These are phyloP conservation scores for Cheirogaleus major DNA, from an alignment of 2,797 vertebrate species.

Conservation along the genomic window DNA sequence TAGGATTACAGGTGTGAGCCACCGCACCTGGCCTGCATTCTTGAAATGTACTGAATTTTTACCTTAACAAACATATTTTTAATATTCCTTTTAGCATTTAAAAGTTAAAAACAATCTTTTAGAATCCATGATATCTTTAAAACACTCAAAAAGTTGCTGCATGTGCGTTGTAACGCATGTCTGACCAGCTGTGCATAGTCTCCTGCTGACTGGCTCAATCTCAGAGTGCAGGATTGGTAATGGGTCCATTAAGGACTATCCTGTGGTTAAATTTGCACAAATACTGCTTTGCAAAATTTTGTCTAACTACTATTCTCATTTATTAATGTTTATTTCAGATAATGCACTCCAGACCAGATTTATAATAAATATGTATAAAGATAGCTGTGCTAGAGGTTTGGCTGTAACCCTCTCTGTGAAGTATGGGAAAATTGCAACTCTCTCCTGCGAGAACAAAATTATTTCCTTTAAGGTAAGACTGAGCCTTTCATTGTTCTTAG, in stretches of 20 bases:
- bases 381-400: neutral
- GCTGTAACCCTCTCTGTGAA: conserved; percentile 67
- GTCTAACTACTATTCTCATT: conserved; percentile 23
- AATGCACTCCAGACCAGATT: conserved; percentile 30
- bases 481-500: neutral
- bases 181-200: neutral
- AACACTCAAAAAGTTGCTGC: neutral
- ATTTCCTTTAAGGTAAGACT: conserved; percentile 77
- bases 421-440: neutral
- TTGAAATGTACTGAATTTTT: conserved; percentile 16
- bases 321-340: conserved; percentile 63
- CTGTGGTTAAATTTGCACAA: conserved; percentile 37
- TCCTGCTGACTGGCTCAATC: neutral
- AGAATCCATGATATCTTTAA: conserved; percentile 26
- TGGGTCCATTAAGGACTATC: neutral
- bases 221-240: neutral
- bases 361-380: conserved; percentile 65
- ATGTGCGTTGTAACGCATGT: conserved; percentile 7
- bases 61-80: neutral
- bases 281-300: neutral
- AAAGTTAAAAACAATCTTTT: conserved; percentile 40
- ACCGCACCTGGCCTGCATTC: neutral
- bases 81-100: conserved; percentile 43
- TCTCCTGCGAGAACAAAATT: conserved; percentile 69
- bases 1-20: no score